phyloP scores from a whole-genome alignment of 2,888 invertebrate genomes.

The Doris montereyensis region DNA sequence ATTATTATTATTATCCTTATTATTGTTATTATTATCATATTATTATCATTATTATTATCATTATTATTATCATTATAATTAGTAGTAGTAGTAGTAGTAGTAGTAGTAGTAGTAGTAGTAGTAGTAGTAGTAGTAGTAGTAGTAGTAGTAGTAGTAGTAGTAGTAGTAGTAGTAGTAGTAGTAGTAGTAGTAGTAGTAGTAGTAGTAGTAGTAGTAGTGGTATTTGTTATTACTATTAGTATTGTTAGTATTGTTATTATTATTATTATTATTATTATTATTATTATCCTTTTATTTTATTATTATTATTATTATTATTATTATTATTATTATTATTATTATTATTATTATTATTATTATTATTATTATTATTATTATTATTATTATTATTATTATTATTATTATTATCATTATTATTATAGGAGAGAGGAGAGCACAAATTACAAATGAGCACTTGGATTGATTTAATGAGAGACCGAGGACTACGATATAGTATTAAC shows the following conservation, averaged over 20 bases:
- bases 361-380: too few species aligned
- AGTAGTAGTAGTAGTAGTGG: neutral
- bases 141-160: neutral
- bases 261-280: neutral
- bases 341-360: neutral
- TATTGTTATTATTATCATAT: too few species aligned
- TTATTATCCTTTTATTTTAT: neutral
- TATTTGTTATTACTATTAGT: neutral
- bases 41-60: too few species aligned
- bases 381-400: too few species aligned
- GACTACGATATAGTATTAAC: too few species aligned
- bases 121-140: neutral
- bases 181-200: slow-evolving; percentile 4
- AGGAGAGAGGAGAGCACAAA: too few species aligned
- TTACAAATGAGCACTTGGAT: too few species aligned
- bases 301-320: neutral
- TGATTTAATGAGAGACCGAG: too few species aligned
- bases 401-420: too few species aligned
- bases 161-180: slow-evolving; percentile 7
- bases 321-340: neutral
- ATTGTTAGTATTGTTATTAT: neutral
- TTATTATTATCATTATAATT: too few species aligned
- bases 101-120: neutral
- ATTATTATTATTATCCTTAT: neutral
- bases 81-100: neutral